Evolutionary conservation across 2,113 vertebrate species (phyloP).

Genomic region (Platysternon megacephalum): DNA sequence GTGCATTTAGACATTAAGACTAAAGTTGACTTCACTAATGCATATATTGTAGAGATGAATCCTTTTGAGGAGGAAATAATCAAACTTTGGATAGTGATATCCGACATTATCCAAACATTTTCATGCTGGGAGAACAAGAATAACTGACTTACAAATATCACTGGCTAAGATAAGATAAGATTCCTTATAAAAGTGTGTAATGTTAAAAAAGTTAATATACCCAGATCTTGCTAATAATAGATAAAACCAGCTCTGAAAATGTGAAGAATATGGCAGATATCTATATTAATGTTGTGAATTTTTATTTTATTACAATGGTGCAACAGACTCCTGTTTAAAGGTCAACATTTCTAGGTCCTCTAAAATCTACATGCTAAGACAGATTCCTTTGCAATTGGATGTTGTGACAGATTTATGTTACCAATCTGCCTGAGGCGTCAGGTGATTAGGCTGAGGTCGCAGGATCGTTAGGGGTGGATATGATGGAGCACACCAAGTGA

Average conservation of each 20-base stretch:
- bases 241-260: not conserved
- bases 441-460: too few relatives aligned
- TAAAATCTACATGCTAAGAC: too few relatives aligned
- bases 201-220: not conserved
- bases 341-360: too few relatives aligned
- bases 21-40: not conserved
- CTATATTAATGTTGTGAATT: not conserved
- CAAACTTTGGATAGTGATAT: not conserved
- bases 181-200: not conserved
- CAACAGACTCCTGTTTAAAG: too few relatives aligned
- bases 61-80: constrained; percentile 5
- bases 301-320: not conserved
- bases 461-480: too few relatives aligned
- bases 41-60: not conserved
- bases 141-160: not conserved
- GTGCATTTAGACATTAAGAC: too few relatives aligned
- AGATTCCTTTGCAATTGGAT: too few relatives aligned
- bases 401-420: too few relatives aligned
- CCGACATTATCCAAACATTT: not conserved
- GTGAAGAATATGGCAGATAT: not conserved
- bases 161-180: not conserved
- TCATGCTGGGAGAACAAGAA: not conserved
- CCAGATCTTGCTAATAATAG: not conserved
- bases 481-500: too few relatives aligned
- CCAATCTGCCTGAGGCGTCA: too few relatives aligned